These are phyloP conservation scores for Drosophila cognata DNA, from an alignment of 2,888 invertebrate genomes.

Conservation along the genomic window DNA sequence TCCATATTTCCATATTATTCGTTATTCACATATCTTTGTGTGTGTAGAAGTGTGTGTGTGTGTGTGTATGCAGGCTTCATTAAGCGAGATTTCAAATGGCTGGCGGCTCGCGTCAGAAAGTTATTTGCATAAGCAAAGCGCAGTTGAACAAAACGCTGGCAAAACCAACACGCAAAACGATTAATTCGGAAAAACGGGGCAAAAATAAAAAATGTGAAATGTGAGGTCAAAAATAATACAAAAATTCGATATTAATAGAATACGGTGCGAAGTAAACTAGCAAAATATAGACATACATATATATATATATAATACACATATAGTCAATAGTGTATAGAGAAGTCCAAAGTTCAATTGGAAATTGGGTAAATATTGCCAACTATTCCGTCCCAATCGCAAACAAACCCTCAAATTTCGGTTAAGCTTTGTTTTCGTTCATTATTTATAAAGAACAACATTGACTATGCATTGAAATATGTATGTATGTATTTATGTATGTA, in stretches of 20 bases:
- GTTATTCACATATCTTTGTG: neutral
- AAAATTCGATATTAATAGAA: constrained; percentile 68
- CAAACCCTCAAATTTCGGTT: neutral
- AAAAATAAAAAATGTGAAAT: constrained; percentile 37
- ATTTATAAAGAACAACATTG: constrained; percentile 21
- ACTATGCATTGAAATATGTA: constrained; percentile 4
- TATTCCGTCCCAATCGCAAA: neutral
- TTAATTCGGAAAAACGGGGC: constrained; percentile 24
- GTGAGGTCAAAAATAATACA: constrained; percentile 25
- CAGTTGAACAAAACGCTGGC: constrained; percentile 53
- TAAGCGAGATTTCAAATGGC: constrained; percentile 55
- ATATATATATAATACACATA: neutral
- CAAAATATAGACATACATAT: neutral
- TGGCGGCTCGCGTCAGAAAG: constrained; percentile 40
- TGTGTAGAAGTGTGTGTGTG: neutral
- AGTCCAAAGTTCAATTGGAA: constrained; percentile 40
- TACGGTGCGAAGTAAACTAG: constrained; percentile 18
- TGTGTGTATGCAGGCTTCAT: constrained; percentile 25
- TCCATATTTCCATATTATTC: constrained; percentile 9
- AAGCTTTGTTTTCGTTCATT: constrained; percentile 42
- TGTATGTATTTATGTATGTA: neutral
- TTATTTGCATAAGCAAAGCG: constrained; percentile 59
- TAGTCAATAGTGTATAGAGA: constrained; percentile 6
- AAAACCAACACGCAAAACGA: constrained; percentile 43
- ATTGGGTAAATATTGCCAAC: constrained; percentile 34